Percentiles rank a stretch among this genome's conserved stretches.
phyloP scores from a whole-genome alignment of 2,888 invertebrate genomes.

The Aphrophora alni region DNA sequence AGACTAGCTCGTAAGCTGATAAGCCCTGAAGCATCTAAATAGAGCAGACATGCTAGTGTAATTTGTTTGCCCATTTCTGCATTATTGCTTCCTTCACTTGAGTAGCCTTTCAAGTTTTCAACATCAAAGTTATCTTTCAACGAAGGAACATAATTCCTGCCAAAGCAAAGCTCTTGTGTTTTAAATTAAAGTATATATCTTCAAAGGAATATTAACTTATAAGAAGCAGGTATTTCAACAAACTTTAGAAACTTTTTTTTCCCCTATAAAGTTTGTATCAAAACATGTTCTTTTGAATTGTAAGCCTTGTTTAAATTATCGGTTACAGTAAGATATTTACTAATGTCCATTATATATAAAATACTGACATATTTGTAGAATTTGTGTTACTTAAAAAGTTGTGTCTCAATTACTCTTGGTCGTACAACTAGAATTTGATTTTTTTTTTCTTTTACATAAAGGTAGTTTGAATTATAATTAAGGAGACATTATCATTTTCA shows the following conservation, averaged over 20 bases:
- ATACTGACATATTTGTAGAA: too few species aligned
- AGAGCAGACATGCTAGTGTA: not conserved
- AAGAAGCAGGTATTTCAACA: not conserved
- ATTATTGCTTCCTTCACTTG: not conserved
- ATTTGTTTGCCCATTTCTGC: not conserved
- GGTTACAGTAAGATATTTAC: not conserved
- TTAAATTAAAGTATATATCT: not conserved
- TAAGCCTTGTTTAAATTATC: not conserved
- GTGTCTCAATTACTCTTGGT: too few species aligned
- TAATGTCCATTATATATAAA: too few species aligned
- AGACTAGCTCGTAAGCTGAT: not conserved
- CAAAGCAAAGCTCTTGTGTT: not conserved
- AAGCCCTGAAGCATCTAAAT: not conserved
- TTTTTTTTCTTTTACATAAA: too few species aligned
- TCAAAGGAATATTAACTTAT: not conserved
- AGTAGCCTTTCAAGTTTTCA: not conserved
- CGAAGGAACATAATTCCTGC: not conserved
- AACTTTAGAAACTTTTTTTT: not conserved
- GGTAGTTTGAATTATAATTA: too few species aligned
- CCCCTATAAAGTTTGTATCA: not conserved
- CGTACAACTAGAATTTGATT: too few species aligned
- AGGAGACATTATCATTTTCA: too few species aligned
- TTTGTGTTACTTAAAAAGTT: too few species aligned
- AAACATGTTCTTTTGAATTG: not conserved
- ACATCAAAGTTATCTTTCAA: not conserved